These are phyloP conservation scores for Smittia sp. DNA, from an alignment of 2,888 invertebrate genomes.

Conservation along the genomic window DNA sequence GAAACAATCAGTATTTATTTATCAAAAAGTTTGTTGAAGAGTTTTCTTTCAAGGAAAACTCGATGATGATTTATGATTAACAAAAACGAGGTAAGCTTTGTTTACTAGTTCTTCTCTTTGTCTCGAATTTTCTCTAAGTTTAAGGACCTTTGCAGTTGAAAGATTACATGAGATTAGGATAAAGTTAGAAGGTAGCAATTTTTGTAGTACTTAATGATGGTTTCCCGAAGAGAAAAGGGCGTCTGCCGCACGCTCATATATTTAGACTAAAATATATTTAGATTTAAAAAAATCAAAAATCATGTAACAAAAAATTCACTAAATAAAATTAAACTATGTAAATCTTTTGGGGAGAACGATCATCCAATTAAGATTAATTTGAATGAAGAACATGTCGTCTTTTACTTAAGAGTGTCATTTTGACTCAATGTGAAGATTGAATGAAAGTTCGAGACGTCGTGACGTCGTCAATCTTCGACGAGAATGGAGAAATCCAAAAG, in stretches of 20 bases:
- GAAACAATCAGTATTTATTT: background rate
- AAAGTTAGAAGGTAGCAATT: constrained; percentile 2
- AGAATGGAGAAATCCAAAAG: too few species aligned
- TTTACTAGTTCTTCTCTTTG: background rate
- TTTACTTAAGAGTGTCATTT: too few species aligned
- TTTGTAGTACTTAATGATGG: background rate
- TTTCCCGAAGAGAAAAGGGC: background rate
- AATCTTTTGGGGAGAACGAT: background rate
- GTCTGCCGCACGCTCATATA: background rate
- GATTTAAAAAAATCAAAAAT: constrained; percentile 16
- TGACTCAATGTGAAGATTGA: too few species aligned
- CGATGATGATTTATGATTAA: background rate
- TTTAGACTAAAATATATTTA: constrained; percentile 38
- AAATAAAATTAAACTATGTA: constrained; percentile 20
- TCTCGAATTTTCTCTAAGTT: constrained; percentile 4
- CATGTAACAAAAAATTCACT: constrained; percentile 14
- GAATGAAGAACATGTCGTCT: too few species aligned
- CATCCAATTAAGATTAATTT: too few species aligned
- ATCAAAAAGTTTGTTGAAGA: background rate
- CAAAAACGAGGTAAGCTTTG: background rate
- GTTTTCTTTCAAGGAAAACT: background rate
- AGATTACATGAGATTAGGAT: background rate
- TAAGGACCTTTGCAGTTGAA: background rate
- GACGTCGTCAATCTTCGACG: too few species aligned
- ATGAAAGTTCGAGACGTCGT: too few species aligned